Conservation (phyloP, 2,888 invertebrate species). For the Epirrhoe alternata region DNA sequence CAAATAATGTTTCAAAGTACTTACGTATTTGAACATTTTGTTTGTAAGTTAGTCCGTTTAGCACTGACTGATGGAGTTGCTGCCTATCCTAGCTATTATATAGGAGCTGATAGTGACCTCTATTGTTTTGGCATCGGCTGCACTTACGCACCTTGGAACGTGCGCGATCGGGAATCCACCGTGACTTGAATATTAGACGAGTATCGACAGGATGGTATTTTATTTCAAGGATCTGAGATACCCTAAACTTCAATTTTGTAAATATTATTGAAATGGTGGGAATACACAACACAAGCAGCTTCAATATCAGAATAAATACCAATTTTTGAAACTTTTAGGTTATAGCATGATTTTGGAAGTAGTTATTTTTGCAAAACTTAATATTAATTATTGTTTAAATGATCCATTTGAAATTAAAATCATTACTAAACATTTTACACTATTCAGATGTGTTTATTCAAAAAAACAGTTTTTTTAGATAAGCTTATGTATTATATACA, state of each 20-base stretch:
- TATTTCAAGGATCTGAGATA: background rate
- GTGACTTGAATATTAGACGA: conserved; percentile 68
- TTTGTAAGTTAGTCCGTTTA: conserved; percentile 59
- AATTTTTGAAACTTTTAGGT: no score
- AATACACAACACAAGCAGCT: background rate
- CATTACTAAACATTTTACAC: no score
- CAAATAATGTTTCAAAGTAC: conserved; percentile 49
- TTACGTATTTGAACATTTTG: conserved; percentile 84
- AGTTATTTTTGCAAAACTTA: no score
- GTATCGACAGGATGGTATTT: conserved; percentile 59
- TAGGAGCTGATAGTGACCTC: conserved; percentile 74
- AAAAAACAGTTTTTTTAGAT: no score
- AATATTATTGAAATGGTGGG: background rate
- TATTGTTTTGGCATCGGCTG: conserved; percentile 71
- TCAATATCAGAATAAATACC: background rate
- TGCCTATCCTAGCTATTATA: conserved; percentile 68
- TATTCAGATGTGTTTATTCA: no score
- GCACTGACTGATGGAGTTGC: conserved; percentile 63
- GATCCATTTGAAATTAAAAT: no score
- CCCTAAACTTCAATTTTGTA: background rate
- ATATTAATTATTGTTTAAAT: no score
- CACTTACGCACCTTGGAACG: conserved; percentile 68
- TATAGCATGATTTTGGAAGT: no score
- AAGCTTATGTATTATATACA: no score
- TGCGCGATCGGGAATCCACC: conserved; percentile 62